Conservation (phyloP, 2,888 invertebrate genomes). For the Cacoxenus indagator region DNA sequence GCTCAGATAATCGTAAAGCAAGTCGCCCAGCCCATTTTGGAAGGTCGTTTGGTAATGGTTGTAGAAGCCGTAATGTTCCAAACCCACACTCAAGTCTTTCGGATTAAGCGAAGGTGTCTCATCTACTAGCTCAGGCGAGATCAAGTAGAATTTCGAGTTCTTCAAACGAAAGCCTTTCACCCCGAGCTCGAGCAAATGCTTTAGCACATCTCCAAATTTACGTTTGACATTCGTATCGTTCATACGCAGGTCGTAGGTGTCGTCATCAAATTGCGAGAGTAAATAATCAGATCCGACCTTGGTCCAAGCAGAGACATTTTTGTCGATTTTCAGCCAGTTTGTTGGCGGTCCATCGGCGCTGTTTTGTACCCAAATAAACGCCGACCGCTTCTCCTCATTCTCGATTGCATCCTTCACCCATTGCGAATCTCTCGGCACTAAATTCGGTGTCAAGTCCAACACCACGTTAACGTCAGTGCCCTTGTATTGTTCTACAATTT, state of each 20-base stretch:
- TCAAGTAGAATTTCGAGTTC: slow-evolving; percentile 77
- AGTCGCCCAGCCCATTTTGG: slow-evolving; percentile 72
- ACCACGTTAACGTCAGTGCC: slow-evolving; percentile 75
- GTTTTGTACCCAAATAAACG: slow-evolving; percentile 82
- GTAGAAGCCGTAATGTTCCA: slow-evolving; percentile 76
- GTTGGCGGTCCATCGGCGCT: slow-evolving; percentile 73
- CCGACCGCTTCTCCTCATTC: slow-evolving; percentile 77
- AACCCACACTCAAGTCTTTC: slow-evolving; percentile 61
- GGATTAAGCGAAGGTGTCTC: slow-evolving; percentile 58
- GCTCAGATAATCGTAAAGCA: slow-evolving; percentile 77
- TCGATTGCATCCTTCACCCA: slow-evolving; percentile 80
- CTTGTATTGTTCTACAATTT: slow-evolving; percentile 59
- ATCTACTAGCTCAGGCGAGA: slow-evolving; percentile 71
- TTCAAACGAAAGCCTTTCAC: slow-evolving; percentile 83
- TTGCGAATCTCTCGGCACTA: slow-evolving; percentile 76
- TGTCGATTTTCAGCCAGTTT: slow-evolving; percentile 77
- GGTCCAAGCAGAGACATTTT: slow-evolving; percentile 65
- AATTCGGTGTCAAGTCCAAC: slow-evolving; percentile 83
- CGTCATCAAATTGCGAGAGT: slow-evolving; percentile 80
- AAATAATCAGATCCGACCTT: slow-evolving; percentile 74
- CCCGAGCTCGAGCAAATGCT: slow-evolving; percentile 81
- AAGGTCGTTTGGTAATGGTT: slow-evolving; percentile 78
- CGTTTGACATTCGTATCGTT: slow-evolving; percentile 77
- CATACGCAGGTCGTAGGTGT: slow-evolving; percentile 87
- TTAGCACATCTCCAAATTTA: slow-evolving; percentile 78